Percentiles rank a stretch among this genome's conserved stretches.
Conservation (phyloP, 2,888 invertebrate genomes). For the Tenthredo amoena region DNA sequence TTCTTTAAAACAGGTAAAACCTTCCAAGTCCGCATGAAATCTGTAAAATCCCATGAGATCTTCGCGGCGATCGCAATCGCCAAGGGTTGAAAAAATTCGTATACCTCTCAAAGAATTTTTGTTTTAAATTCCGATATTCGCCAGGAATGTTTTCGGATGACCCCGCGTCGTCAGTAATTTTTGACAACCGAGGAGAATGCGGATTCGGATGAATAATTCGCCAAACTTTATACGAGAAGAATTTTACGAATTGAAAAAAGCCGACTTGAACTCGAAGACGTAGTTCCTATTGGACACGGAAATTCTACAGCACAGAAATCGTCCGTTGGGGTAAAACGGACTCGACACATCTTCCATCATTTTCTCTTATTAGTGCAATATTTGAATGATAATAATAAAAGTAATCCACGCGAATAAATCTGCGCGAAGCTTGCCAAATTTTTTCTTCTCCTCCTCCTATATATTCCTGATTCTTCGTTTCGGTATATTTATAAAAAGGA, state of each 20-base stretch:
- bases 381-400: neutral
- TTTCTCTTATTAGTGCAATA: neutral
- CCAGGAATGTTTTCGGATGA: neutral
- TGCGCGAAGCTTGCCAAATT: neutral
- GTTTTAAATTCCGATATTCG: neutral
- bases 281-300: neutral
- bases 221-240: neutral
- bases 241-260: neutral
- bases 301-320: neutral
- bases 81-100: neutral
- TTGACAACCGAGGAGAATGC: neutral
- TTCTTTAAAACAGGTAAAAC: neutral
- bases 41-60: neutral
- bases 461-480: neutral
- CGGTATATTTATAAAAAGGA: neutral
- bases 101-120: neutral
- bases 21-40: neutral
- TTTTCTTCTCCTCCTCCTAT: neutral
- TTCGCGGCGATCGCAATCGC: neutral
- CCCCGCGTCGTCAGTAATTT: neutral
- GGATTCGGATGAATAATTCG: neutral
- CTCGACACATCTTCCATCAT: neutral
- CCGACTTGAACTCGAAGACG: too few species aligned
- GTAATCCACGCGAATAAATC: neutral
- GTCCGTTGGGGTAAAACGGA: neutral